These are phyloP conservation scores for Digitonthophagus gazella DNA, from an alignment of 2,888 invertebrate genomes.

Conservation along the genomic window DNA sequence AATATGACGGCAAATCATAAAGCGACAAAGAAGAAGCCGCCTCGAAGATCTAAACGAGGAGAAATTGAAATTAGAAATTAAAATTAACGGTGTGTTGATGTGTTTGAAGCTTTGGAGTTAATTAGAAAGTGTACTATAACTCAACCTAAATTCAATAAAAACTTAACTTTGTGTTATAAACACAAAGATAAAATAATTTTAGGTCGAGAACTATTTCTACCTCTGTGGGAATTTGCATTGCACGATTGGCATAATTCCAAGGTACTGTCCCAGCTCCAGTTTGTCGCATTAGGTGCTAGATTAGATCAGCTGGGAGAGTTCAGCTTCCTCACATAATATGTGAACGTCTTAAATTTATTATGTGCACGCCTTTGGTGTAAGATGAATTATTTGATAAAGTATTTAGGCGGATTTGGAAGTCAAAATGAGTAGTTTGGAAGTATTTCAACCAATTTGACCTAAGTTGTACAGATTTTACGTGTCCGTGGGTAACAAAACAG, in stretches of 20 bases:
- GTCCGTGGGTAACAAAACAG: neutral
- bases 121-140: too few relatives aligned
- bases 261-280: neutral
- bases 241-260: neutral
- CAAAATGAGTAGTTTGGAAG: neutral
- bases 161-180: too few relatives aligned
- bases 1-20: conserved; percentile 3
- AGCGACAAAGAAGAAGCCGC: neutral
- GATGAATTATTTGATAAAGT: neutral
- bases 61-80: too few relatives aligned
- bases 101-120: too few relatives aligned
- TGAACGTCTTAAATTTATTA: neutral
- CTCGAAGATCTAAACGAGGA: too few relatives aligned
- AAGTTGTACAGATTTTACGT: neutral
- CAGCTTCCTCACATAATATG: neutral
- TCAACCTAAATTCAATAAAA: too few relatives aligned
- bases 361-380: neutral
- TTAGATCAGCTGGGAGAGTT: neutral
- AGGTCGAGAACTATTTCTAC: neutral
- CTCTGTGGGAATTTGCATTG: neutral
- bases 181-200: neutral
- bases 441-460: neutral
- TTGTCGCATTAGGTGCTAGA: neutral
- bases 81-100: too few relatives aligned
- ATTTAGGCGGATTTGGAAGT: neutral